phyloP scores from a whole-genome alignment of 2,888 invertebrate species.

The Drosophila prostipennis region DNA sequence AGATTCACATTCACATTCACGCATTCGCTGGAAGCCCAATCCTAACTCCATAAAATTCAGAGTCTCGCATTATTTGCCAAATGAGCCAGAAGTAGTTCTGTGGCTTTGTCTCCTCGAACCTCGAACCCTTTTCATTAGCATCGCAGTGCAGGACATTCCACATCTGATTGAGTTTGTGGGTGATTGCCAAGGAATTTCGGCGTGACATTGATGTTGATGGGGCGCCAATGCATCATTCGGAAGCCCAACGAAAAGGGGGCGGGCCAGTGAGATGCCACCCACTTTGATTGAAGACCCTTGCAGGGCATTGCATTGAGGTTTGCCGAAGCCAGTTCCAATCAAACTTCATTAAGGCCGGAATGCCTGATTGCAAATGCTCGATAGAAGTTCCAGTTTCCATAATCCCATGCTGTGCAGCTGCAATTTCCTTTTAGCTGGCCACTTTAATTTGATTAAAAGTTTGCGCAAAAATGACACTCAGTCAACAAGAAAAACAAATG shows the following conservation, averaged over 20 bases:
- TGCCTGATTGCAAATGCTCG: too few relatives aligned
- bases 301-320: constrained; percentile 22
- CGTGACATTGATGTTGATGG: constrained; percentile 55
- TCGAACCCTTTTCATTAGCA: constrained; percentile 58
- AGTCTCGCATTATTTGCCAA: constrained; percentile 52
- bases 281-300: constrained; percentile 32
- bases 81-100: constrained; percentile 58
- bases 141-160: constrained; percentile 12
- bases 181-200: constrained; percentile 26
- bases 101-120: constrained; percentile 23
- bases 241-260: neutral
- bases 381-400: too few relatives aligned
- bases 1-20: neutral
- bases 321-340: constrained; percentile 34
- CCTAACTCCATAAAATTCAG: constrained; percentile 42
- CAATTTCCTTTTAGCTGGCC: too few relatives aligned
- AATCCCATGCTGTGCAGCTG: neutral
- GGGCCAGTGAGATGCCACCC: neutral
- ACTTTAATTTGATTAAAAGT: constrained; percentile 52
- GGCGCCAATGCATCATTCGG: constrained; percentile 9
- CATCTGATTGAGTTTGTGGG: constrained; percentile 22
- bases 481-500: too few relatives aligned
- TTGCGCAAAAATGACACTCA: too few relatives aligned
- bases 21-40: constrained; percentile 1
- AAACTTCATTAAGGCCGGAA: constrained; percentile 30